These are phyloP conservation scores for Aleadryas rufinucha DNA, from an alignment of 2,113 vertebrate species.

Conservation along the genomic window DNA sequence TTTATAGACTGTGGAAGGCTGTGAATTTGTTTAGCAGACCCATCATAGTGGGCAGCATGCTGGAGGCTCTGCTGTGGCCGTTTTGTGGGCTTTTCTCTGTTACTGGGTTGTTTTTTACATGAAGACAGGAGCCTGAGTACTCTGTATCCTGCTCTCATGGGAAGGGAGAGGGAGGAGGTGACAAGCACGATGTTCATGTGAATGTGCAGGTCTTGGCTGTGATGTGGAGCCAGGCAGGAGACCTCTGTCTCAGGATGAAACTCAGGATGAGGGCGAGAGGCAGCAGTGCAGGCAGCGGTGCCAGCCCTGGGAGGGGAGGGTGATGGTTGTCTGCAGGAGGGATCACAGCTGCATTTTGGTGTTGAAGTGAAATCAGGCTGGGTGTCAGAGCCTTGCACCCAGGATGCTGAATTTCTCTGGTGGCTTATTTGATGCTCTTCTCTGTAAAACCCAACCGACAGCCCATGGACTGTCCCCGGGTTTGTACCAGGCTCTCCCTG, in stretches of 20 bases:
- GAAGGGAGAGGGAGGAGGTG: background rate
- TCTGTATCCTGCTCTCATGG: background rate
- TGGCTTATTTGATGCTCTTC: background rate
- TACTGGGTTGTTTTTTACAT: background rate
- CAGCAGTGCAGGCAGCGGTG: background rate
- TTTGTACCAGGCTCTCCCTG: background rate
- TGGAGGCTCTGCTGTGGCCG: background rate
- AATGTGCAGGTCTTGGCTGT: background rate
- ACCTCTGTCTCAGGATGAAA: accelerated
- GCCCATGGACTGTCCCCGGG: background rate
- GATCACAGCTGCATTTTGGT: background rate
- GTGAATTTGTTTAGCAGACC: background rate
- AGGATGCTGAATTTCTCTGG: background rate
- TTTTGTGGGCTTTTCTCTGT: background rate
- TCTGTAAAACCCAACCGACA: background rate
- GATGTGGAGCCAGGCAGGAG: background rate
- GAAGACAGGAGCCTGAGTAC: background rate
- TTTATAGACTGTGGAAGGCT: constrained; percentile 19
- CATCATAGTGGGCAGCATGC: accelerated
- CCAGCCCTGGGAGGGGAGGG: background rate
- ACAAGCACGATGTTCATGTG: accelerated
- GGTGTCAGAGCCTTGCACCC: background rate
- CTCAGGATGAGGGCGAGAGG: background rate
- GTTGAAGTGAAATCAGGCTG: background rate
- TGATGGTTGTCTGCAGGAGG: background rate